These are phyloP conservation scores for Gulo gulo DNA, from an alignment of 2,113 vertebrate species.

Conservation along the genomic window DNA sequence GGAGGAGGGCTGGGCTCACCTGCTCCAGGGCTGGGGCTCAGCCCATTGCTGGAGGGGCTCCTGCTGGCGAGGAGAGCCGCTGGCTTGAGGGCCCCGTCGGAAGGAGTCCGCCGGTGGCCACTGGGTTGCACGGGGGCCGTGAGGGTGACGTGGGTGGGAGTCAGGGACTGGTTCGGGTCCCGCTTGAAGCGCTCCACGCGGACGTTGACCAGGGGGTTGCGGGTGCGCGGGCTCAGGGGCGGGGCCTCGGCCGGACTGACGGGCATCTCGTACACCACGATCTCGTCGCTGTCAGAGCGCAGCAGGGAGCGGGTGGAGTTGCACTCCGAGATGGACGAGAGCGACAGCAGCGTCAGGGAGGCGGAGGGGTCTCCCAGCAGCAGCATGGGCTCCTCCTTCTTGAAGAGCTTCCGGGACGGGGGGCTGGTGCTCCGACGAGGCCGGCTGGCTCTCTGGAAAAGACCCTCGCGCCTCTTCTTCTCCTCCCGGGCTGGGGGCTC, in stretches of 20 bases:
- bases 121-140: slow-evolving; percentile 83
- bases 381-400: slow-evolving; percentile 89
- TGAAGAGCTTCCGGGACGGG: slow-evolving; percentile 91
- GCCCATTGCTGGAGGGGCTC: slow-evolving; percentile 83
- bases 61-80: slow-evolving; percentile 78
- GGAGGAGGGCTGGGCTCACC: slow-evolving; percentile 76
- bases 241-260: slow-evolving; percentile 84
- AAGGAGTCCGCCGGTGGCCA: slow-evolving; percentile 91
- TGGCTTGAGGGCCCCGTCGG: slow-evolving; percentile 95
- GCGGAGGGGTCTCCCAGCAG: slow-evolving; percentile 84
- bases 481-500: slow-evolving; percentile 84
- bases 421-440: slow-evolving; percentile 91
- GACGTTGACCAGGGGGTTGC: slow-evolving; percentile 94
- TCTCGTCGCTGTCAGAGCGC: slow-evolving; percentile 93
- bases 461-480: slow-evolving; percentile 91
- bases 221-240: slow-evolving; percentile 79
- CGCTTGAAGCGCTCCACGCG: slow-evolving; percentile 95
- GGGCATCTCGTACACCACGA: slow-evolving; percentile 89
- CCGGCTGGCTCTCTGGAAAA: slow-evolving; percentile 91
- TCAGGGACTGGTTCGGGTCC: slow-evolving; percentile 95
- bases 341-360: slow-evolving; percentile 92
- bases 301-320: slow-evolving; percentile 96
- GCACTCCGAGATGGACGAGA: slow-evolving; percentile 96
- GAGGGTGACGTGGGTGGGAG: slow-evolving; percentile 93
- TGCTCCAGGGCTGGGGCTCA: slow-evolving; percentile 81